Base-by-base conservation (phyloP, 2,797 vertebrate species). In the Parauchenoglanis punctatus region DNA sequence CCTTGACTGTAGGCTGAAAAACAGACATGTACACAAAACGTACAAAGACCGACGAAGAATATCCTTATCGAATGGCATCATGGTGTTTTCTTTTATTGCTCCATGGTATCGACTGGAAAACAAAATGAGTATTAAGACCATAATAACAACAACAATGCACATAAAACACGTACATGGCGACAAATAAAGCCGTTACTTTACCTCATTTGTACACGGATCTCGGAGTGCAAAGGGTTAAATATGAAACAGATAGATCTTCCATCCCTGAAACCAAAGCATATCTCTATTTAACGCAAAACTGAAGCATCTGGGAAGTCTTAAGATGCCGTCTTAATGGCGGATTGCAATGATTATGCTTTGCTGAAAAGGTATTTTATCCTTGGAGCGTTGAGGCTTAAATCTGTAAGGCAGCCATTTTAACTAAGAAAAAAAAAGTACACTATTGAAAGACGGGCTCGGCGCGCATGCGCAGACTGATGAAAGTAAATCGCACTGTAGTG, bases 361-460 rank as follows among this genome's bases (percentile, higher is more conserved):
- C 89, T 91, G 89, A 68, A 87, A 81, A 84, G 87, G 86, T 68
- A 91, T 90, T 93, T 89, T 91, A 93, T 90, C 87, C 78, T 10
- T 86, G 84, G 44, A 86, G 90, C 91, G 92, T 87, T 93, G 87
- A 90, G 91, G 88, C 93, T 94, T 93, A 94, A 94, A 94, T 92
- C 91, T 93, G 93, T 92, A 91, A 92, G 94, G 95, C 95, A 95
- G 95, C 96, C 96, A 96, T 96, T 95, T 96, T 95, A 94, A 92
- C 90, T 90, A 87, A 35, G 58, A 13, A 93, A 93, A 59, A 59
- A 93, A 95, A 93, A 93, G 90, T 85, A 89, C 91, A 91, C 93
- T 94, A 93, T 93, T 95, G 93, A 92, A 92, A 91, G 89, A 87
- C 73, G 61, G 89, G 90, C 82, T 83, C 12, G 88, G 17, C 12